Percentiles rank a stretch among this genome's conserved stretches.
phyloP scores from a whole-genome alignment of 2,888 invertebrate species.

The Synergus itoensis region DNA sequence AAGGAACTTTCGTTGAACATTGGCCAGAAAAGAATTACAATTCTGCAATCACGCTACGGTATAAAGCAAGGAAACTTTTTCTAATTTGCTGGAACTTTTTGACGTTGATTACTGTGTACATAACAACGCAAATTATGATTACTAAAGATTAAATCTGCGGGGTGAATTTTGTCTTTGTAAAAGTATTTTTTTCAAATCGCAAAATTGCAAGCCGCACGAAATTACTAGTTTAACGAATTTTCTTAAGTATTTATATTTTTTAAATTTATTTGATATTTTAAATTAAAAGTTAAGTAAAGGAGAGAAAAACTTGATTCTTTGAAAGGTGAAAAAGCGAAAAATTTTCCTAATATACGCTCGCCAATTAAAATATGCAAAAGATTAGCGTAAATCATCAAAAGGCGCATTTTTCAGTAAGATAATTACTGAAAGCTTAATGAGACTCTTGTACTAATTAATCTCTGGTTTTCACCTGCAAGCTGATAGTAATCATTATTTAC shows the following conservation, averaged over 20 bases:
- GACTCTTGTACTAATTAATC: conserved; percentile 38
- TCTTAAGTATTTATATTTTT: not conserved
- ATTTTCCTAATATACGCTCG: conserved; percentile 8
- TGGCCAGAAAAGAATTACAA: not conserved
- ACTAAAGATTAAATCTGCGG: conserved; percentile 15
- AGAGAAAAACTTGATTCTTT: not conserved
- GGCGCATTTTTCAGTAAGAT: conserved; percentile 14
- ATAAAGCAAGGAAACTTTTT: conserved; percentile 25
- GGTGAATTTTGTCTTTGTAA: conserved; percentile 9
- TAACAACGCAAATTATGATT: conserved; percentile 6
- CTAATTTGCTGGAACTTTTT: conserved; percentile 12
- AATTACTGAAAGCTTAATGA: conserved; percentile 41
- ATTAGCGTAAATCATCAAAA: conserved; percentile 25
- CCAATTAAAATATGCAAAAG: conserved; percentile 21
- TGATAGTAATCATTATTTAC: not conserved
- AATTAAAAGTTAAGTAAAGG: not conserved
- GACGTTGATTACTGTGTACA: conserved; percentile 17
- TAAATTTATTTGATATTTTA: not conserved
- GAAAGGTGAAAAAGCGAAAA: not conserved
- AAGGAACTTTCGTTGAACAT: not conserved
- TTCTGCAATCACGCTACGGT: not conserved
- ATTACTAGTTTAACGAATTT: not conserved
- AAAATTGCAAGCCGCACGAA: not conserved
- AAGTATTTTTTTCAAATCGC: not conserved
- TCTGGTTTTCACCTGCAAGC: conserved; percentile 18